phyloP scores from a whole-genome alignment of 1,140 invertebrate genomes.

The Zaprionus lachaisei region DNA sequence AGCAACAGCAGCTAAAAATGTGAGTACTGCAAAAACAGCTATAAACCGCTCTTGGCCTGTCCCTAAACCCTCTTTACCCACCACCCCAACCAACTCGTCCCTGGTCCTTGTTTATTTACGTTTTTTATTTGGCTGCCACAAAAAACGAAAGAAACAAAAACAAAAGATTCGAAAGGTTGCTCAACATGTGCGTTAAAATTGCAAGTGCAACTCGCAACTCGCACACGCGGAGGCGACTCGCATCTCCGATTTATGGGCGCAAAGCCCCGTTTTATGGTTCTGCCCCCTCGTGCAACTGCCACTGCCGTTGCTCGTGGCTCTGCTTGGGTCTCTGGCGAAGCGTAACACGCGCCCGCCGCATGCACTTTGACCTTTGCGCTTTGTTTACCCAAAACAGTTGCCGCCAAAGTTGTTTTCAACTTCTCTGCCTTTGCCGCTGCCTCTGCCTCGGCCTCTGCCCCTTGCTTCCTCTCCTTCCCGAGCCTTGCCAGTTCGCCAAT shows the following conservation, averaged over 20 bases:
- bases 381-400: slow-evolving; percentile 52
- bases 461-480: slow-evolving; percentile 10
- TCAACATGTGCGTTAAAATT: slow-evolving; percentile 29
- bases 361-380: slow-evolving; percentile 53
- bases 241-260: slow-evolving; percentile 20
- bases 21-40: slow-evolving; percentile 28
- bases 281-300: not conserved
- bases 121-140: not conserved
- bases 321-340: slow-evolving; percentile 3
- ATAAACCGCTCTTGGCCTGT: slow-evolving; percentile 32
- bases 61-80: not conserved
- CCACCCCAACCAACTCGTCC: not conserved
- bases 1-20: slow-evolving; percentile 13
- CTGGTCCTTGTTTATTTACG: not conserved
- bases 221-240: not conserved
- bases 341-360: slow-evolving; percentile 22
- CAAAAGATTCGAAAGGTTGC: slow-evolving; percentile 8
- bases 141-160: not conserved
- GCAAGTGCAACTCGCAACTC: slow-evolving; percentile 12
- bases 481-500: slow-evolving; percentile 16
- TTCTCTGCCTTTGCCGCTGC: not conserved
- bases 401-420: slow-evolving; percentile 20
- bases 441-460: not conserved
- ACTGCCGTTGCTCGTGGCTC: not conserved
- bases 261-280: slow-evolving; percentile 1